These are phyloP conservation scores for Proteles cristata DNA, from an alignment of 2,113 vertebrate species.

Conservation along the genomic window DNA sequence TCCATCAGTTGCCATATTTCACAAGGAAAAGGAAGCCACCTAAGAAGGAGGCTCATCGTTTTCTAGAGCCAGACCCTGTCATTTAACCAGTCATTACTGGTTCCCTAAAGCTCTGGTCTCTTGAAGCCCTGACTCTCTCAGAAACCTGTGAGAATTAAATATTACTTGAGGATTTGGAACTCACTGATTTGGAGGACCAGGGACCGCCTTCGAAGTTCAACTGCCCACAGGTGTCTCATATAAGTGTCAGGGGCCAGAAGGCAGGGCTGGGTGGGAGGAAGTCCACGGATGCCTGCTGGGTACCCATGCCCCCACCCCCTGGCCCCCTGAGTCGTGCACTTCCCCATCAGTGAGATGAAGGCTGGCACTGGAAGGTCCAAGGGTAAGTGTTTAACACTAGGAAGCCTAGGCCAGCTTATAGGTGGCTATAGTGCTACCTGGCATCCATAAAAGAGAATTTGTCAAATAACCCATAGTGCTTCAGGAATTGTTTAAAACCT, in stretches of 20 bases:
- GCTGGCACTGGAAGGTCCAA: not conserved
- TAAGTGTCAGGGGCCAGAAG: not conserved
- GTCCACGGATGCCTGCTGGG: rapidly evolving
- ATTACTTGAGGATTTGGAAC: not conserved
- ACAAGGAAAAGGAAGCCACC: not conserved
- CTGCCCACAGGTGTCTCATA: not conserved
- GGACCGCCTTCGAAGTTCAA: not conserved
- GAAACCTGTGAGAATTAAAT: not conserved
- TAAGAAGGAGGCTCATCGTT: too few species aligned
- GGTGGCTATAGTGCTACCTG: not conserved
- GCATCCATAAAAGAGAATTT: not conserved
- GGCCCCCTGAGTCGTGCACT: not conserved
- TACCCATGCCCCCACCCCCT: not conserved
- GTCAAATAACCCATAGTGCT: not conserved
- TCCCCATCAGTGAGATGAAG: not conserved
- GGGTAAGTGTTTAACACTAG: not conserved
- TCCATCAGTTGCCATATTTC: not conserved
- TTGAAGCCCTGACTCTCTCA: not conserved
- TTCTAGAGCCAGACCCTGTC: not conserved
- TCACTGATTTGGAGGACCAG: not conserved
- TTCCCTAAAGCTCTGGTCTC: not conserved
- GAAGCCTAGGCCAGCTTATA: not conserved
- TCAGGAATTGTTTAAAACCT: not conserved
- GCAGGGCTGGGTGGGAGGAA: rapidly evolving
- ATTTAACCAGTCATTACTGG: rapidly evolving